Evolutionary conservation across 2,888 invertebrate genomes (phyloP), one percentile per base, ranked within the genome.

Genomic region (Heliconius aoede): DNA sequence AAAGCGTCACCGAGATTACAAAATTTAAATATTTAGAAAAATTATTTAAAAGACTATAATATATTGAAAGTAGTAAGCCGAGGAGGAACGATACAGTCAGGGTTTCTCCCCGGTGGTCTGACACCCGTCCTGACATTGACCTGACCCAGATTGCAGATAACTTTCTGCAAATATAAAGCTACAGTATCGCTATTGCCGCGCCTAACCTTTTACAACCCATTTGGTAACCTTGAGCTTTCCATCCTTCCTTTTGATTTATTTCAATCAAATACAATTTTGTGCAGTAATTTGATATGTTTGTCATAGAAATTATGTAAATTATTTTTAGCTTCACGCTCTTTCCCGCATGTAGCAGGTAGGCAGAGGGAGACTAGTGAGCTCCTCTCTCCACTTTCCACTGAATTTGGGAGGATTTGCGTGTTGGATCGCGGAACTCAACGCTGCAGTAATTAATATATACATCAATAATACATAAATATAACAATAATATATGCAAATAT

Each of bases 141-240:
- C 85, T 83, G 91, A 88, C 91, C 91, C 82, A 89, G 79, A 88
- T 90, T 78, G 80, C 81, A 85, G 84, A 85, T 83, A 83, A 80
- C 80, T 79, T 86, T 84, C 83, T 86, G 83, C 81, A 87, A 86
- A 88, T 85, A 84, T 85, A 86, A 83, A 81, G 80, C 85, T 83
- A 83, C 68, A 79, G 78, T 77, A 65, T 73, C 78, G 72, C 79
- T 80, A 77, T 76, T 67, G 78, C 79, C 90, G 84, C 90, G 82
- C 89, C 90, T 84, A 83, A 78, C 78, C 83, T 85, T 86, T 86
- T 86, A 85, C 84, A 87, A 86, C 85, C 88, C 87, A 86, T 86
- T 84, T 84, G 74, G 81, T 80, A 82, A 79, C 81, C 77, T 77
- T 67, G 28, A 51, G 55, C 62, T 51, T 68, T 26, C 72, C 58